Base-by-base conservation (phyloP, 2,797 vertebrate genomes). In the Loriculus beryllinus region DNA sequence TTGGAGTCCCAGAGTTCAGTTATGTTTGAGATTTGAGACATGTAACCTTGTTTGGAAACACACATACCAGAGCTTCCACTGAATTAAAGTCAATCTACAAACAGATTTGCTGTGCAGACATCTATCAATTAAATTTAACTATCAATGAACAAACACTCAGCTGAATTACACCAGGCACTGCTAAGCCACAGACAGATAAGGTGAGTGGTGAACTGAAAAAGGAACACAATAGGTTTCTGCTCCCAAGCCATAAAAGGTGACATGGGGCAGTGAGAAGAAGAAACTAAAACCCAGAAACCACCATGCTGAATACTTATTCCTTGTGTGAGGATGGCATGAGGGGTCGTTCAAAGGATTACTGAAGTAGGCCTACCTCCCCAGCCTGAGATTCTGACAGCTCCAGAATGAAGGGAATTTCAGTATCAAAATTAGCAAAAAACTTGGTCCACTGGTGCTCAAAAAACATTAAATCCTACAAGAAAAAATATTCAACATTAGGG, bases 371-470 rank as follows among this genome's bases (percentile, higher is more conserved):
- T 97, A 99, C 99, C 98, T 99, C 99, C 83, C 99, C 99, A 0
- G 99, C 98, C 95, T 99, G 99, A 59, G 99, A 99, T 92, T 99
- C 99, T 17, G 99, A 99, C 11, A 99, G 98, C 23, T 99, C 99
- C 96, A 99, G 93, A 82, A 99, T 98, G 89, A 99, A 99, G 79
- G 99, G 98, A 83, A 98, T 99, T 98, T 99, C 99, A n/a, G 98
- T 98, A 86, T 99, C 99, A 97, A 99, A 98, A 96, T 98, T 98
- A 56, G 98, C 98, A 89, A 99, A 99, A 64, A 99, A 98, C 88
- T 95, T 97, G 84, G 97, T 98, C 99, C 99, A 99, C 92, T 99
- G 99, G 92, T 98, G 99, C 78, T 99, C 99, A 95, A 99, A 99
- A 87, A 90, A 91, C 33, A 96, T 96, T 95, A 99, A 96, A 91